A percentile compares a stretch with the other conserved stretches of the same genome.
Evolutionary conservation across 2,113 vertebrate species (phyloP).

Genomic region (Fregetta grallaria): DNA sequence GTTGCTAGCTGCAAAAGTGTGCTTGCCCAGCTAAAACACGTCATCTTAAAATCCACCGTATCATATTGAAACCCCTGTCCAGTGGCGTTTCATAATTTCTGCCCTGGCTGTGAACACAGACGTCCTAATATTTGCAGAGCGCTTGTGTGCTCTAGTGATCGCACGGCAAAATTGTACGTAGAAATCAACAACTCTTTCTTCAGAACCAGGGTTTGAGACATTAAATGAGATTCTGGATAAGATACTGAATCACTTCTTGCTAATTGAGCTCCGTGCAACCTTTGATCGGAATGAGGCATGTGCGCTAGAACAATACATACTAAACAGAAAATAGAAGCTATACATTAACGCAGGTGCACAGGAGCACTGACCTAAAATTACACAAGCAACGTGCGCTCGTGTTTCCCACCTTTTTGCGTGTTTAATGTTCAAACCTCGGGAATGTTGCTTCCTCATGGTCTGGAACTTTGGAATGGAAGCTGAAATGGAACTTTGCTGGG

Average conservation of each 20-base stretch:
- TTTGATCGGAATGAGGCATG: background rate
- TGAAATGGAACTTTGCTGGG: background rate
- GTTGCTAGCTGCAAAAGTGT: background rate
- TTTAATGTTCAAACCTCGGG: background rate
- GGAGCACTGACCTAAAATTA: background rate
- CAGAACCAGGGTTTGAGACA: background rate
- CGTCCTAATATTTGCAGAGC: background rate
- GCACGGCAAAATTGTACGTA: too few relatives aligned
- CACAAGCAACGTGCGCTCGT: rapidly evolving
- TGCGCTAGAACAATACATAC: background rate
- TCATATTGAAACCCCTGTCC: background rate
- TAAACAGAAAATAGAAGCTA: background rate
- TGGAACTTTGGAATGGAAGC: too few relatives aligned
- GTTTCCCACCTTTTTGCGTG: background rate
- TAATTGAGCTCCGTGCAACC: background rate
- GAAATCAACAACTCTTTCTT: background rate
- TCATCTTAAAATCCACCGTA: background rate
- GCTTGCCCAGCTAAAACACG: background rate
- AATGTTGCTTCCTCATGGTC: background rate
- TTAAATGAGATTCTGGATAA: background rate
- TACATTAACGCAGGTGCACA: background rate
- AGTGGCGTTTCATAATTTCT: background rate
- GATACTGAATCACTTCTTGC: background rate
- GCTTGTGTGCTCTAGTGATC: background rate
- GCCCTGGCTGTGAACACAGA: background rate